Percentiles rank a stretch among this genome's conserved stretches.
These are phyloP conservation scores for Drosophila sordidula DNA, from an alignment of 2,888 invertebrate species.

Conservation along the genomic window DNA sequence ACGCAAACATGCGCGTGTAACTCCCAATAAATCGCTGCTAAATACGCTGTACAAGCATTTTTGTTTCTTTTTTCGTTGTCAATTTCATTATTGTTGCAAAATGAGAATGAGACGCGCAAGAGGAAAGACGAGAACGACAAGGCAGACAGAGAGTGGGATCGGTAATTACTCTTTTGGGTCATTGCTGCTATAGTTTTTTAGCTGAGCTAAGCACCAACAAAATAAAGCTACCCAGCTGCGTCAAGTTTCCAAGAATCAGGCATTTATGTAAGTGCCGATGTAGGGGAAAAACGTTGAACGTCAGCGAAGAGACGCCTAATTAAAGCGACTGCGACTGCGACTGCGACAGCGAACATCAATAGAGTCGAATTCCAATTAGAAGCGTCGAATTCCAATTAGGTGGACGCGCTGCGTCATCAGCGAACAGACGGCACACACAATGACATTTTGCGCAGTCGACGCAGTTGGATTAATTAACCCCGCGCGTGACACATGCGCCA, in stretches of 20 bases:
- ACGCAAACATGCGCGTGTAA: conserved; percentile 60
- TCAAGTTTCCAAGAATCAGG: conserved; percentile 53
- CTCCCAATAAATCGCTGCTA: conserved; percentile 58
- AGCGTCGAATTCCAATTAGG: conserved; percentile 77
- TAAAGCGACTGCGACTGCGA: conserved; percentile 44
- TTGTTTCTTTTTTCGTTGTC: conserved; percentile 24
- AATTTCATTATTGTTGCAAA: conserved; percentile 44
- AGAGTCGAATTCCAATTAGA: conserved; percentile 71
- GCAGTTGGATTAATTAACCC: conserved; percentile 79
- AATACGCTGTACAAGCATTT: conserved; percentile 20
- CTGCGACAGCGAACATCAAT: conserved; percentile 32
- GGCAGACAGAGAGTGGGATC: conserved; percentile 9
- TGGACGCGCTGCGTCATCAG: conserved; percentile 71
- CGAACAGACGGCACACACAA: conserved; percentile 44
- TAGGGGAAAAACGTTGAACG: conserved; percentile 29
- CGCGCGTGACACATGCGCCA: conserved; percentile 75
- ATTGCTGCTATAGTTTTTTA: conserved; percentile 32
- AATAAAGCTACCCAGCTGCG: conserved; percentile 33
- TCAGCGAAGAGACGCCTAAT: conserved; percentile 58
- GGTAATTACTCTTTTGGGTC: conserved; percentile 50
- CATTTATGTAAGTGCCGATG: conserved; percentile 37
- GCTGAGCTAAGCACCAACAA: conserved; percentile 46
- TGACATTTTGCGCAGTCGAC: conserved; percentile 76
- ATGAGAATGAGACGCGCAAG: conserved; percentile 25
- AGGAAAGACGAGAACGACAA: conserved; percentile 11